Evolutionary conservation across 2,888 invertebrate genomes (phyloP).

Genomic region (Timandra comae): DNA sequence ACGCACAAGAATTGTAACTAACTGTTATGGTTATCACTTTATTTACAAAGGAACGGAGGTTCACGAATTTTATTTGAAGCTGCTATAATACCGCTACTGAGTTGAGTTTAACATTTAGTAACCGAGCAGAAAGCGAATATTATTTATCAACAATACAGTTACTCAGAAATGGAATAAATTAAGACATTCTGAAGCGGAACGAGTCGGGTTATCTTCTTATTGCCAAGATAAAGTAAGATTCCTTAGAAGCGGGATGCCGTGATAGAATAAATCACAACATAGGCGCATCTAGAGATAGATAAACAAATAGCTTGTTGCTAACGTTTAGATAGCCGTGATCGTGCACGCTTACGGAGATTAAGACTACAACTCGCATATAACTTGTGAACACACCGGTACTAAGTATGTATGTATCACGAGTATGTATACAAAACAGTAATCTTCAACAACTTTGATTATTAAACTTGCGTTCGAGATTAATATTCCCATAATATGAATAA

Average conservation of each 20-base stretch:
- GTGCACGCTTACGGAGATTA: neutral
- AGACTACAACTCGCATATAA: too few relatives aligned
- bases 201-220: conserved; percentile 26
- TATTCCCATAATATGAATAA: too few relatives aligned
- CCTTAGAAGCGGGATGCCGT: conserved; percentile 22
- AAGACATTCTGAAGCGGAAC: conserved; percentile 19
- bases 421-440: too few relatives aligned
- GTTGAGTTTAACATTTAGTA: neutral
- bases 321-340: conserved; percentile 8
- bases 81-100: too few relatives aligned
- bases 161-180: conserved; percentile 20
- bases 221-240: conserved; percentile 26
- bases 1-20: conserved; percentile 27
- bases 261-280: conserved; percentile 31
- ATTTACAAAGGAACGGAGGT: neutral
- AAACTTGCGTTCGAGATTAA: too few relatives aligned
- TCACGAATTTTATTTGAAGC: conserved; percentile 3
- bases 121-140: conserved; percentile 8
- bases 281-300: conserved; percentile 24
- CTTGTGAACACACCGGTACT: too few relatives aligned
- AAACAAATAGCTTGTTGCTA: conserved; percentile 28
- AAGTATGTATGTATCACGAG: too few relatives aligned
- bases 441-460: too few relatives aligned
- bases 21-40: conserved; percentile 10
- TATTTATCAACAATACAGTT: conserved; percentile 13